A percentile compares a stretch with the other conserved stretches of the same genome.
Conservation (phyloP, 1,140 invertebrate genomes). For the Drosophila mayri region DNA sequence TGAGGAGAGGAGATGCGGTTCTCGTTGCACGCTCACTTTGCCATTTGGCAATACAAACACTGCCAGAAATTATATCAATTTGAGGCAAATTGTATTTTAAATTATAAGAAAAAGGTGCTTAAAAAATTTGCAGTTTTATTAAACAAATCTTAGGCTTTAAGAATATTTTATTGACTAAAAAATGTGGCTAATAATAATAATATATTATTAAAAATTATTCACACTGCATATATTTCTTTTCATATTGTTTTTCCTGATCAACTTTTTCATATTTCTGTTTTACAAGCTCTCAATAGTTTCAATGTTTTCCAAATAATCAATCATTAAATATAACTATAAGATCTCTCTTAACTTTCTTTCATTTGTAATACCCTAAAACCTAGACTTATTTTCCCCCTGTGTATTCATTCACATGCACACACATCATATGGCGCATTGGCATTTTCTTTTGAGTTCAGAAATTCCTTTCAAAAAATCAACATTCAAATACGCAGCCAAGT, state of each 20-base stretch:
- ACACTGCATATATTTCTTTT: no score
- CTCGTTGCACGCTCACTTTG: slow-evolving; percentile 33
- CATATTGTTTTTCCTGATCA: background rate
- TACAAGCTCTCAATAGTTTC: background rate
- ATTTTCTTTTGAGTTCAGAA: slow-evolving; percentile 70
- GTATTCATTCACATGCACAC: slow-evolving; percentile 8
- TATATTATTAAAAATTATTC: no score
- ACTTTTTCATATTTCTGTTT: no score
- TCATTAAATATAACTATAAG: background rate
- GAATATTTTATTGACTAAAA: no score
- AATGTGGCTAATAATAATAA: no score
- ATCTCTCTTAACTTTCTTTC: no score
- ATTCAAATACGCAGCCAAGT: slow-evolving; percentile 61
- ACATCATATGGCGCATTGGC: slow-evolving; percentile 18
- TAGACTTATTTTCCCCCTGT: background rate
- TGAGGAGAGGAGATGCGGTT: slow-evolving; percentile 8
- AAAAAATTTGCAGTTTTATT: no score
- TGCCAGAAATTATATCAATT: background rate
- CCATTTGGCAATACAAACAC: slow-evolving; percentile 21
- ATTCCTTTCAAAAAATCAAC: slow-evolving; percentile 65
- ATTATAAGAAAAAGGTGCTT: no score
- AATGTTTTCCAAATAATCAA: no score
- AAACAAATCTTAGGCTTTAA: no score
- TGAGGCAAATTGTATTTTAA: no score
- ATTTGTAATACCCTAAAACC: background rate